Conservation (phyloP, 2,797 vertebrate genomes). For the Halcyon leucocephala region DNA sequence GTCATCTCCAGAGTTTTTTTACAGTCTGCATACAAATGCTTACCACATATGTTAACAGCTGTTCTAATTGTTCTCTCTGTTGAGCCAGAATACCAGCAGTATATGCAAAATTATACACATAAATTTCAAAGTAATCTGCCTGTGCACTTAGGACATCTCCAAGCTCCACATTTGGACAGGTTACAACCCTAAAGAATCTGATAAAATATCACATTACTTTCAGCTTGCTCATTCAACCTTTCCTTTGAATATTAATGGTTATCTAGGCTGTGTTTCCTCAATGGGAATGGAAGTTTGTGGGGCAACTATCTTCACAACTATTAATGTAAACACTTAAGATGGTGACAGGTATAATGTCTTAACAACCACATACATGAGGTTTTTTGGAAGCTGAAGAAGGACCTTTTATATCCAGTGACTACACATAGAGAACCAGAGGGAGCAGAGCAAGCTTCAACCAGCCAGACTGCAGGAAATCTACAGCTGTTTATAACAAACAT, state of each 20-base stretch:
- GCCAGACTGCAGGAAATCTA: neutral
- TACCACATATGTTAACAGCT: neutral
- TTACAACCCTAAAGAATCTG: neutral
- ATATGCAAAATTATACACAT: neutral
- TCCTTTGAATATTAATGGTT: neutral
- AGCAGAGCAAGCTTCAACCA: neutral
- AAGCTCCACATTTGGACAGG: neutral
- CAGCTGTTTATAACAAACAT: neutral
- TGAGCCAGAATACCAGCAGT: neutral
- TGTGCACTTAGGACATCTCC: neutral
- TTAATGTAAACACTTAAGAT: neutral
- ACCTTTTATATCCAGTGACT: neutral
- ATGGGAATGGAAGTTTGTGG: neutral
- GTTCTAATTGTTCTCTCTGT: neutral
- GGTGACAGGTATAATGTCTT: neutral
- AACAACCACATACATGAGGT: neutral
- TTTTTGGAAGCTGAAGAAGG: neutral
- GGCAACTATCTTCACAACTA: neutral
- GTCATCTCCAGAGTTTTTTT: neutral
- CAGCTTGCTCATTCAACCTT: neutral
- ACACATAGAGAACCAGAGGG: neutral
- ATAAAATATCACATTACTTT: neutral
- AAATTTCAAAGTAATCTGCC: neutral
- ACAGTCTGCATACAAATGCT: neutral
- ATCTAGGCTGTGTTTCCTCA: neutral